A percentile compares a stretch with the other conserved stretches of the same genome.
Conservation (phyloP, 2,888 invertebrate species). For the Chalcis sispes region DNA sequence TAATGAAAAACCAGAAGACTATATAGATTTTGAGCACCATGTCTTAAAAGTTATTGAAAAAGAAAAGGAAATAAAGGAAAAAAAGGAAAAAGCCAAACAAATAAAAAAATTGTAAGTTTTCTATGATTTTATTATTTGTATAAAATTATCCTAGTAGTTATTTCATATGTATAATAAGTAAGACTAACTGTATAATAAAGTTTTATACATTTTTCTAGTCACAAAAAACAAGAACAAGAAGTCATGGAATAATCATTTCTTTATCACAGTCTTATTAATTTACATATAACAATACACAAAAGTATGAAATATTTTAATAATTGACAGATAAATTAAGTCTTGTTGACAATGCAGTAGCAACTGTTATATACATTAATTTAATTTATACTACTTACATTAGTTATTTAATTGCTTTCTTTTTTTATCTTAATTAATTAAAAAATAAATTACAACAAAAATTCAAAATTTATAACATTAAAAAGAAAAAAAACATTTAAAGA, state of each 20-base stretch:
- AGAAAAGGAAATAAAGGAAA: conserved; percentile 44
- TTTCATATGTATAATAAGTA: neutral
- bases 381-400: neutral
- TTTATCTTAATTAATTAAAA: neutral
- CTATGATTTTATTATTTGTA: no score
- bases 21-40: conserved; percentile 66
- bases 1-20: conserved; percentile 68
- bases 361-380: conserved; percentile 9
- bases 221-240: neutral
- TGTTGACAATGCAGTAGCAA: conserved; percentile 5
- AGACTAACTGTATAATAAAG: neutral
- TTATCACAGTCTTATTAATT: conserved; percentile 16
- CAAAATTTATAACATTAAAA: conserved; percentile 2
- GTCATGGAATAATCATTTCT: conserved; percentile 35
- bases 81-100: no score
- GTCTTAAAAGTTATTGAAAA: conserved; percentile 36
- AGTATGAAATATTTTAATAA: conserved; percentile 31
- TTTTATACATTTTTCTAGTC: conserved; percentile 13
- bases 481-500: conserved; percentile 5
- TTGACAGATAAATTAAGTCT: conserved; percentile 4
- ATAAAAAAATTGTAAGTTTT: no score
- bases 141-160: no score
- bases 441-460: conserved; percentile 9
- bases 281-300: neutral
- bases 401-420: conserved; percentile 1